These are phyloP conservation scores for Ormyrus thymus DNA, from an alignment of 2,888 invertebrate genomes.

Conservation along the genomic window DNA sequence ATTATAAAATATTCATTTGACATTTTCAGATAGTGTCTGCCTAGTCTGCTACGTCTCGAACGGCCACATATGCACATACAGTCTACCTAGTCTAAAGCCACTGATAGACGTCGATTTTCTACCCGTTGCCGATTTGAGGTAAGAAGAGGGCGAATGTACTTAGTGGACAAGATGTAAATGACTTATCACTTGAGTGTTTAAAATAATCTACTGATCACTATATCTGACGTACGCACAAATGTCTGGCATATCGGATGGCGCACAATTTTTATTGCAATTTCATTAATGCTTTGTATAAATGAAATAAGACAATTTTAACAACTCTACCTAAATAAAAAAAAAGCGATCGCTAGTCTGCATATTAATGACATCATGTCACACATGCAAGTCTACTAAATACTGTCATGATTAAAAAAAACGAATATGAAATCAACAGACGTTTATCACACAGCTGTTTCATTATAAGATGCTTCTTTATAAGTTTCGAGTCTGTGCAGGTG, in stretches of 20 bases:
- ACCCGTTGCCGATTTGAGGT: constrained; percentile 95
- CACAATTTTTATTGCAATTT: constrained; percentile 53
- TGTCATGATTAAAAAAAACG: not conserved
- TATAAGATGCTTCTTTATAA: constrained; percentile 43
- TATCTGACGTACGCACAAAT: constrained; percentile 54
- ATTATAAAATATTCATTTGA: not conserved
- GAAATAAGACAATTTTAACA: constrained; percentile 14
- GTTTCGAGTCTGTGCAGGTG: constrained; percentile 49
- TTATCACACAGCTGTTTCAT: constrained; percentile 46
- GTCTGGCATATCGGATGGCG: constrained; percentile 53
- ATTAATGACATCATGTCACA: constrained; percentile 27
- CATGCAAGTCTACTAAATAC: constrained; percentile 29
- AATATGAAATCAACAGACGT: constrained; percentile 18
- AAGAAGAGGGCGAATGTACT: constrained; percentile 65
- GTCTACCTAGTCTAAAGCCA: constrained; percentile 95
- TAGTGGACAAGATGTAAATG: constrained; percentile 28
- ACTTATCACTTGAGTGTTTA: constrained; percentile 50
- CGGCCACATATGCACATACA: constrained; percentile 94
- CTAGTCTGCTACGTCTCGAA: constrained; percentile 95
- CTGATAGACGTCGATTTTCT: constrained; percentile 96
- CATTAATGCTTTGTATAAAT: constrained; percentile 48
- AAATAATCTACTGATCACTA: constrained; percentile 54
- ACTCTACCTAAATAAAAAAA: not conserved
- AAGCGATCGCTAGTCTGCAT: not conserved
- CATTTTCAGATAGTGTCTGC: constrained; percentile 91